A percentile compares a stretch with the other conserved stretches of the same genome.
phyloP scores from a whole-genome alignment of 2,888 invertebrate genomes.

The Drosophila robusta region DNA sequence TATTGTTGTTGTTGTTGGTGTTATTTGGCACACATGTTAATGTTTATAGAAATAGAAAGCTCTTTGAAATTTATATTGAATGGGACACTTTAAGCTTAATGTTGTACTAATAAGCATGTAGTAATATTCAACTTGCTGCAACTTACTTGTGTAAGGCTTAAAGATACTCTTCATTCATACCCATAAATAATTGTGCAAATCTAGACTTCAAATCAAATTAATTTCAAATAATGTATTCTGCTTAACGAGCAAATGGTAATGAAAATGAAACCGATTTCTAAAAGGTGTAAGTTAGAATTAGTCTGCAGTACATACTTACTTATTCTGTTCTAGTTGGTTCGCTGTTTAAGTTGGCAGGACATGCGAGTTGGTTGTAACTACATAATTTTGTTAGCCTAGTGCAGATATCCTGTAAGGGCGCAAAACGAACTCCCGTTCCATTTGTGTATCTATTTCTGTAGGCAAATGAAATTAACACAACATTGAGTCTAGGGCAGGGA shows the following conservation, averaged over 20 bases:
- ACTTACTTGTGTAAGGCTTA: too few relatives aligned
- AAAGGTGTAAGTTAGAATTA: neutral
- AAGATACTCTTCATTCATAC: neutral
- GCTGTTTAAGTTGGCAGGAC: slow-evolving; percentile 1
- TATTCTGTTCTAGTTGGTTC: neutral
- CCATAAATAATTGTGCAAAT: neutral
- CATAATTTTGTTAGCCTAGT: slow-evolving; percentile 31
- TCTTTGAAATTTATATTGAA: slow-evolving; percentile 44
- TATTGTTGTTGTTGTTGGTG: slow-evolving; percentile 1
- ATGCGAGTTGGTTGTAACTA: slow-evolving; percentile 16
- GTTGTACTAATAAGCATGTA: slow-evolving; percentile 8
- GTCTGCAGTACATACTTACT: neutral
- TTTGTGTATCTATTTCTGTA: slow-evolving; percentile 60
- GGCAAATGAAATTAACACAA: slow-evolving; percentile 72
- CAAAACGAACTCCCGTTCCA: slow-evolving; percentile 34
- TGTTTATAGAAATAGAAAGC: neutral
- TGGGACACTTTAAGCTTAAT: slow-evolving; percentile 31
- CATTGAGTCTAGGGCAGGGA: slow-evolving; percentile 41
- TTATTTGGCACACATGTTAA: neutral
- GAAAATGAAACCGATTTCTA: neutral
- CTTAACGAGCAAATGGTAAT: neutral
- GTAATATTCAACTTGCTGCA: neutral
- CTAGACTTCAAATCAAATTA: neutral
- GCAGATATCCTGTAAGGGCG: slow-evolving; percentile 11
- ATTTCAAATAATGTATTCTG: neutral